These are phyloP conservation scores for Drosophila santomea DNA, from an alignment of 1,140 invertebrate species.

Conservation along the genomic window DNA sequence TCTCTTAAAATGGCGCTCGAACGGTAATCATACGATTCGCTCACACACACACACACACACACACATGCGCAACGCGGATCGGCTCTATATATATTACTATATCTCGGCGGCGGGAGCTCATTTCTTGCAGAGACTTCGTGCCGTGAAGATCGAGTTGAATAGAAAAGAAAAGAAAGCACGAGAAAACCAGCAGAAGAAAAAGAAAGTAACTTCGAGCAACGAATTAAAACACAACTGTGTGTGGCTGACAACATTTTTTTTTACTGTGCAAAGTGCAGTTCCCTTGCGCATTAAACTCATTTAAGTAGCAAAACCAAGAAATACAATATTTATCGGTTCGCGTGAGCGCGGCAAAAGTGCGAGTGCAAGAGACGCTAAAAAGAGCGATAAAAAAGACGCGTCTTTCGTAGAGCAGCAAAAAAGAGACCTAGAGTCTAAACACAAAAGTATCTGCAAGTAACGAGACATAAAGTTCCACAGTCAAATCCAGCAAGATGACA, in stretches of 20 bases:
- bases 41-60: background rate
- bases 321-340: slow-evolving; percentile 8
- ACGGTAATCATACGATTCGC: slow-evolving; percentile 33
- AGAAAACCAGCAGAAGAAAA: slow-evolving; percentile 4
- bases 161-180: background rate
- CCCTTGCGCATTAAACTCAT: background rate
- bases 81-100: slow-evolving; percentile 71
- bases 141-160: slow-evolving; percentile 48
- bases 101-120: slow-evolving; percentile 55
- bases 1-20: slow-evolving; percentile 60
- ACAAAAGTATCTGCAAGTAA: background rate
- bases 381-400: slow-evolving; percentile 2
- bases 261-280: slow-evolving; percentile 44
- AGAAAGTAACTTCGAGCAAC: slow-evolving; percentile 18
- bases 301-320: background rate
- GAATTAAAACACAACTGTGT: background rate
- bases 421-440: background rate
- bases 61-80: background rate
- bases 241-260: slow-evolving; percentile 18
- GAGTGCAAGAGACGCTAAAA: slow-evolving; percentile 31
- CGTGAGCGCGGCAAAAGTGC: slow-evolving; percentile 40
- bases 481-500: slow-evolving; percentile 51
- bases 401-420: slow-evolving; percentile 3
- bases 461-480: slow-evolving; percentile 31
- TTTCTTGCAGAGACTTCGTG: slow-evolving; percentile 73